phyloP scores from a whole-genome alignment of 2,113 vertebrate genomes.

The Todiramphus chloris region DNA sequence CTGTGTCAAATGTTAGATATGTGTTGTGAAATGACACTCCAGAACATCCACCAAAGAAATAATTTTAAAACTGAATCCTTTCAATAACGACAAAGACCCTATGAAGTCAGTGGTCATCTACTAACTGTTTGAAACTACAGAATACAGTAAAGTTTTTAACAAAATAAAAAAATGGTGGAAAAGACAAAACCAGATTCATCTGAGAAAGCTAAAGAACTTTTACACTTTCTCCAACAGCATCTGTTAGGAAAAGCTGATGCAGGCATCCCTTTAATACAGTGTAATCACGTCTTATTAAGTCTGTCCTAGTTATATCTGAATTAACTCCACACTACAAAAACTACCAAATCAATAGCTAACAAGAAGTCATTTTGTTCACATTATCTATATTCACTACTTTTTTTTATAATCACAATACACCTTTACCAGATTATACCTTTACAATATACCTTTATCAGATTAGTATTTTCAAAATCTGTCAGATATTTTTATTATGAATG shows the following conservation, averaged over 20 bases:
- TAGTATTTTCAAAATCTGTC: background rate
- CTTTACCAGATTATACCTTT: background rate
- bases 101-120: background rate
- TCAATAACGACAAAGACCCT: background rate
- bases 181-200: background rate
- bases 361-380: background rate
- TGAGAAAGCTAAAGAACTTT: background rate
- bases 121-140: background rate
- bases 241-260: background rate
- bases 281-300: background rate
- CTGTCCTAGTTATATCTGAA: background rate
- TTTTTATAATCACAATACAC: background rate
- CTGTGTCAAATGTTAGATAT: background rate
- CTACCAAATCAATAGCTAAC: background rate
- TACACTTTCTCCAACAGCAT: background rate
- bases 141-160: background rate
- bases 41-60: background rate
- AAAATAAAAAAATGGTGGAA: background rate
- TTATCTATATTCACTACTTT: background rate
- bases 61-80: background rate
- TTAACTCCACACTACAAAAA: background rate
- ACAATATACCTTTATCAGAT: background rate
- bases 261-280: background rate
- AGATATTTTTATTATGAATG: background rate
- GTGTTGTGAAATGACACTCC: background rate